Conservation (phyloP, 2,113 vertebrate genomes). For the Lophotis ruficrista region DNA sequence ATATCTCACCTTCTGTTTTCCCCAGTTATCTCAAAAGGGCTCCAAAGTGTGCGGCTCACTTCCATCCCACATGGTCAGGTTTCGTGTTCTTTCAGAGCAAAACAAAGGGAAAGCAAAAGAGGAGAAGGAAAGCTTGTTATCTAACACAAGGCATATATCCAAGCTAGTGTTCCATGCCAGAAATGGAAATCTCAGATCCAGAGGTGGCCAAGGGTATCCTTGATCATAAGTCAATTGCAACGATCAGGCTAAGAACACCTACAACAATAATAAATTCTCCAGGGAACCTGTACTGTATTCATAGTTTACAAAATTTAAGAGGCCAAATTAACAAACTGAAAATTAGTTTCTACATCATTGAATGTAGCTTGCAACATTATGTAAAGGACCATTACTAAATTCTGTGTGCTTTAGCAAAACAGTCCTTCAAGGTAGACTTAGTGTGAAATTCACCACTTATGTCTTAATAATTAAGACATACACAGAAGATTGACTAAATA, state of each 20-base stretch:
- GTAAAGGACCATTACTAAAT: neutral
- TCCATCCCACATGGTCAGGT: neutral
- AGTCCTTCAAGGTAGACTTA: neutral
- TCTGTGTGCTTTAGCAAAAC: neutral
- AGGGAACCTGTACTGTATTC: neutral
- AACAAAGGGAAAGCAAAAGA: neutral
- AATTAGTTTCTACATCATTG: neutral
- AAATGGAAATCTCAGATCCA: neutral
- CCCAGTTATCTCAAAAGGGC: neutral
- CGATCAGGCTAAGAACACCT: neutral
- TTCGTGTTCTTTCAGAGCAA: neutral
- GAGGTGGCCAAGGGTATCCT: neutral
- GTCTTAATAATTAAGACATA: neutral
- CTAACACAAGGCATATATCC: neutral
- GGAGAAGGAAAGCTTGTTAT: neutral
- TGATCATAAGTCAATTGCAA: neutral
- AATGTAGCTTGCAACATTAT: neutral
- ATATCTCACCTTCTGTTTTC: neutral
- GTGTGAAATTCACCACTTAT: neutral
- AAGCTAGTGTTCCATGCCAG: neutral
- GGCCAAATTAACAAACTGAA: neutral
- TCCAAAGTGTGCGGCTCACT: neutral
- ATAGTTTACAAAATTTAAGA: neutral
- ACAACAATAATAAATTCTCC: neutral
- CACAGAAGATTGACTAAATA: constrained; percentile 1